Conservation (phyloP, 2,113 vertebrate genomes). For the Numenius arquata region DNA sequence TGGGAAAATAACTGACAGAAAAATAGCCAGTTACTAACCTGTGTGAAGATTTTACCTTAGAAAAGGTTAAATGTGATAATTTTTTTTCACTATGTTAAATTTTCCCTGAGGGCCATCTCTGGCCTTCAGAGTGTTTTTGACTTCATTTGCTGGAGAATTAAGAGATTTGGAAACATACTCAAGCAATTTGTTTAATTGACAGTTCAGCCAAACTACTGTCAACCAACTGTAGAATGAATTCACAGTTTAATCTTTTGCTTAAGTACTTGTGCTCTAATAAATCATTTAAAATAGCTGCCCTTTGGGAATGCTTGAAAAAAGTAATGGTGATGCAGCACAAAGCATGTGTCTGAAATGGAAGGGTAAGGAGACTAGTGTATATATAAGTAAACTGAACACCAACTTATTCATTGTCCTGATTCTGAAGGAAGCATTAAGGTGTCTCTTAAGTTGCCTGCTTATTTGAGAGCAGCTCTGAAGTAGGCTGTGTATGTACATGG, state of each 20-base stretch:
- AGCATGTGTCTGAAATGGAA: not conserved
- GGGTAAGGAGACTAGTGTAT: not conserved
- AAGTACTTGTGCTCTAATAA: not conserved
- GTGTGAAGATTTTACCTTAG: not conserved
- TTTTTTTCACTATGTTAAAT: not conserved
- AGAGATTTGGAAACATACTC: not conserved
- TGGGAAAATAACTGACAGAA: not conserved
- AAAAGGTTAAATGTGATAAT: not conserved
- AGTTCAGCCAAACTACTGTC: not conserved
- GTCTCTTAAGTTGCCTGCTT: not conserved
- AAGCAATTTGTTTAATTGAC: conserved; percentile 13
- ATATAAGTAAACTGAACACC: not conserved
- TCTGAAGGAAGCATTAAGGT: not conserved
- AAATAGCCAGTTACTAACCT: not conserved
- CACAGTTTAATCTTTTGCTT: not conserved
- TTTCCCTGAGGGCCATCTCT: not conserved
- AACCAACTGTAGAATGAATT: not conserved
- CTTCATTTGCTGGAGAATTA: not conserved
- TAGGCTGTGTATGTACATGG: rapidly evolving
- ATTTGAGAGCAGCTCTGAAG: not conserved
- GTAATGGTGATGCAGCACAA: not conserved
- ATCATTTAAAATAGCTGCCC: not conserved
- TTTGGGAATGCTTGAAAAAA: not conserved
- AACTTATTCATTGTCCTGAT: not conserved
- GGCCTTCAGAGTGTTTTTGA: not conserved